A percentile compares a stretch with the other conserved stretches of the same genome.
Evolutionary conservation across 2,113 vertebrate genomes (phyloP).

Genomic region (Hippocampus zosterae): DNA sequence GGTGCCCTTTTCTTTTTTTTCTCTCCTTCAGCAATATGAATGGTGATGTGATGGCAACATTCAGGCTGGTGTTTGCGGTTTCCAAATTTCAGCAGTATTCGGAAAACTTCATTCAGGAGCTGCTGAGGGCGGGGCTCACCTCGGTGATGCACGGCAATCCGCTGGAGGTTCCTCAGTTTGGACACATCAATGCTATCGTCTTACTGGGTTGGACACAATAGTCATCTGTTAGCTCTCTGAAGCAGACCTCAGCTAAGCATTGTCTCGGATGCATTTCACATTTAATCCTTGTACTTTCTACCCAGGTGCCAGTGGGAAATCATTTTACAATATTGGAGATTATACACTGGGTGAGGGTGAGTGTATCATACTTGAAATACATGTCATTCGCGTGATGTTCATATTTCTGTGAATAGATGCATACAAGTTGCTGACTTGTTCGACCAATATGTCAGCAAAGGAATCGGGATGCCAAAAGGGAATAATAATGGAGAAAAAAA

Average conservation of each 20-base stretch:
- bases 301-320: constrained; percentile 75
- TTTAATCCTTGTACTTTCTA: constrained; percentile 4
- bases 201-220: constrained; percentile 70
- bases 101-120: constrained; percentile 71
- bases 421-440: neutral
- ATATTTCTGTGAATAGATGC: neutral
- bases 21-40: constrained; percentile 72
- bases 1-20: neutral
- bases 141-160: constrained; percentile 61
- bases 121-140: constrained; percentile 72
- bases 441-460: too few relatives aligned
- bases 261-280: neutral
- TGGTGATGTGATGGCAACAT: constrained; percentile 72
- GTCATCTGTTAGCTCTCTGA: constrained; percentile 13
- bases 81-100: constrained; percentile 63
- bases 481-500: too few relatives aligned
- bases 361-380: neutral
- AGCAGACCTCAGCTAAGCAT: neutral
- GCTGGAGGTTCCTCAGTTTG: constrained; percentile 74
- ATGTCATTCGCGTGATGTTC: neutral
- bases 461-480: too few relatives aligned
- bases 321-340: constrained; percentile 61
- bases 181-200: constrained; percentile 75
- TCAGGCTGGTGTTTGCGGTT: constrained; percentile 76
- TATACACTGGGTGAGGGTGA: constrained; percentile 72